These are phyloP conservation scores for Adelges cooleyi DNA, from an alignment of 1,140 invertebrate species.

Conservation along the genomic window DNA sequence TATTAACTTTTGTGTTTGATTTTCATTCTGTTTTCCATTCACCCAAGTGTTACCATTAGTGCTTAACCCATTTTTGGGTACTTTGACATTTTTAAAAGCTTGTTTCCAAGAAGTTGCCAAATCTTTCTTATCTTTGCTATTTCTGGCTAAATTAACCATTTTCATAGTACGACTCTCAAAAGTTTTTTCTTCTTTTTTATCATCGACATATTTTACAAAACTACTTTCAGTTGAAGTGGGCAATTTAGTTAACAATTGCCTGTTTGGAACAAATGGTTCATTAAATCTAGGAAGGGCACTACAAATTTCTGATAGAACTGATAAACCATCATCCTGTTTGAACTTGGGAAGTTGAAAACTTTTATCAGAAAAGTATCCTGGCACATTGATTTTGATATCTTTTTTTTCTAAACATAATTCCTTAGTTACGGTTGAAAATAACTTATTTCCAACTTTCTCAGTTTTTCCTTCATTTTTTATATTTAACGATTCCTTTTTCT, in stretches of 20 bases:
- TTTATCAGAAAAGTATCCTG: neutral
- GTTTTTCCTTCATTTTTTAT: neutral
- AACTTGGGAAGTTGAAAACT: neutral
- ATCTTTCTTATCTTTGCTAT: neutral
- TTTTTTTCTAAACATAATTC: neutral
- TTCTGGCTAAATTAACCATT: neutral
- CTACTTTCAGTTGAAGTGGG: neutral
- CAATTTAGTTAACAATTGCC: neutral
- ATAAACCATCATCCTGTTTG: constrained; percentile 8
- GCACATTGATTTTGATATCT: neutral
- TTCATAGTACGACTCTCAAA: constrained; percentile 2
- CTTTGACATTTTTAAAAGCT: constrained; percentile 35
- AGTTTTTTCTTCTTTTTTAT: neutral
- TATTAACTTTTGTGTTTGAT: neutral
- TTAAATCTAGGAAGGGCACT: constrained; percentile 7
- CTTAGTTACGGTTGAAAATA: neutral
- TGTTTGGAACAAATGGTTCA: neutral
- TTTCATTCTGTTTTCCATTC: neutral
- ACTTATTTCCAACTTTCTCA: neutral
- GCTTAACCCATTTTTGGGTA: constrained; percentile 31
- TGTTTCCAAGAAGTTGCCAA: constrained; percentile 31
- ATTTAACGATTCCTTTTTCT: neutral
- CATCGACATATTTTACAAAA: neutral
- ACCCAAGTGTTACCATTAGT: neutral
- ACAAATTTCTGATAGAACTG: constrained; percentile 17